Percentiles rank a stretch among this genome's conserved stretches.
Conservation (phyloP, 2,113 vertebrate genomes). For the Rhombomys opimus region DNA sequence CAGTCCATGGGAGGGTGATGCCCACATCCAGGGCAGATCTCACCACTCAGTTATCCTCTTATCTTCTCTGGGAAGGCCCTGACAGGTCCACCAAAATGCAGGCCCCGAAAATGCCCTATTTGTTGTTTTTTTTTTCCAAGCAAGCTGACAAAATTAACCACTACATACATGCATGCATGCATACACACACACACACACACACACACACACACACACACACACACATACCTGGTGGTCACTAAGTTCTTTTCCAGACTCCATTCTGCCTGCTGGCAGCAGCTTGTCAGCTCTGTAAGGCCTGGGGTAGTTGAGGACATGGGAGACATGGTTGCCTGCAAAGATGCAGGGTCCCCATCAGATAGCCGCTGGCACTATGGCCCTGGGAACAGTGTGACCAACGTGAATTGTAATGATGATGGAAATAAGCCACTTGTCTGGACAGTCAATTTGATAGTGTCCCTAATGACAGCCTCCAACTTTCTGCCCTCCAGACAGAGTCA, state of each 20-base stretch:
- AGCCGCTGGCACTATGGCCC: neutral
- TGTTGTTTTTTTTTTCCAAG: neutral
- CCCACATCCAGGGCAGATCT: neutral
- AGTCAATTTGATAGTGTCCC: neutral
- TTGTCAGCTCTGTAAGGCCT: neutral
- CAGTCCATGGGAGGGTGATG: neutral
- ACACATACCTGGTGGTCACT: neutral
- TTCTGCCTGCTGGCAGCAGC: neutral
- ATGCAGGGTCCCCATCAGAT: neutral
- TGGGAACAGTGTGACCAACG: neutral
- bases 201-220: neutral
- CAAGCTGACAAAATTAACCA: neutral
- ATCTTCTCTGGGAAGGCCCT: neutral
- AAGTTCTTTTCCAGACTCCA: neutral
- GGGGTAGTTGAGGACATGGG: too few species aligned
- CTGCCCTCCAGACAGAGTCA: constrained; percentile 5
- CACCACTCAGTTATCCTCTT: neutral
- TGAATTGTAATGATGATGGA: neutral
- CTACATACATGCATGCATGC: neutral
- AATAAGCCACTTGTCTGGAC: neutral
- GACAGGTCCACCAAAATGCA: too few species aligned
- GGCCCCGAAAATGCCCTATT: too few species aligned
- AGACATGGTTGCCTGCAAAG: neutral
- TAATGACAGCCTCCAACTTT: neutral
- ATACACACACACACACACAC: neutral